These are phyloP conservation scores for Dendrocopos noguchii DNA, from an alignment of 2,113 vertebrate species.

Conservation along the genomic window DNA sequence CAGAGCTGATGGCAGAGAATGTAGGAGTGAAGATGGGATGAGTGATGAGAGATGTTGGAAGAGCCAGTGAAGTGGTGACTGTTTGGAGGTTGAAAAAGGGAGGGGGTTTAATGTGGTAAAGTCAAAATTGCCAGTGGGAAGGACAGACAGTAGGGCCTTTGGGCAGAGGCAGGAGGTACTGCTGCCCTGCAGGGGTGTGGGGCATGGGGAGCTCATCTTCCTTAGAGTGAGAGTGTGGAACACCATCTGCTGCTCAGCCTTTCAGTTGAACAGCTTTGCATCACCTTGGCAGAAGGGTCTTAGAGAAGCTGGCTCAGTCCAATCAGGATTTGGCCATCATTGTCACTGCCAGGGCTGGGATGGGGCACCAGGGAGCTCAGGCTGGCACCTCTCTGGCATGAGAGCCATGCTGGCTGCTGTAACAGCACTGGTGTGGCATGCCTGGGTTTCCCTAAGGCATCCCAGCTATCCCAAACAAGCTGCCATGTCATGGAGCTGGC, in stretches of 20 bases:
- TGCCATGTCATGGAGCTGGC: background rate
- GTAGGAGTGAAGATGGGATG: background rate
- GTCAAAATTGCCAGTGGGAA: background rate
- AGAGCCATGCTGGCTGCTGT: background rate
- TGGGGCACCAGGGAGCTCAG: background rate
- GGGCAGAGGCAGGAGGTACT: background rate
- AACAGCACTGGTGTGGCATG: background rate
- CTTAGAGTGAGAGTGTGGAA: background rate
- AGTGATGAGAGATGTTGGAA: background rate
- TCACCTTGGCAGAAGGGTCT: background rate
- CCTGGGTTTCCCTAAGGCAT: slow-evolving; percentile 36
- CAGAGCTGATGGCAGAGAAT: background rate
- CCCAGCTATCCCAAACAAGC: background rate
- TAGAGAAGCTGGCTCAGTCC: background rate
- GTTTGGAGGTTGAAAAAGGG: background rate
- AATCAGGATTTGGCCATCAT: background rate
- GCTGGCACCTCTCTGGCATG: background rate
- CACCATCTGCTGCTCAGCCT: slow-evolving; percentile 16
- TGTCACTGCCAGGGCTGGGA: background rate
- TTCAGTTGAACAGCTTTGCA: background rate
- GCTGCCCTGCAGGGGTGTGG: accelerated
- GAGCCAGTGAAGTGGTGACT: background rate
- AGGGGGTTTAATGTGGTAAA: background rate
- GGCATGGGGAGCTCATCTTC: background rate
- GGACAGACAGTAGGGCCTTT: background rate